Conservation (phyloP, 2,797 vertebrate genomes). For the Dicrostonyx torquatus region DNA sequence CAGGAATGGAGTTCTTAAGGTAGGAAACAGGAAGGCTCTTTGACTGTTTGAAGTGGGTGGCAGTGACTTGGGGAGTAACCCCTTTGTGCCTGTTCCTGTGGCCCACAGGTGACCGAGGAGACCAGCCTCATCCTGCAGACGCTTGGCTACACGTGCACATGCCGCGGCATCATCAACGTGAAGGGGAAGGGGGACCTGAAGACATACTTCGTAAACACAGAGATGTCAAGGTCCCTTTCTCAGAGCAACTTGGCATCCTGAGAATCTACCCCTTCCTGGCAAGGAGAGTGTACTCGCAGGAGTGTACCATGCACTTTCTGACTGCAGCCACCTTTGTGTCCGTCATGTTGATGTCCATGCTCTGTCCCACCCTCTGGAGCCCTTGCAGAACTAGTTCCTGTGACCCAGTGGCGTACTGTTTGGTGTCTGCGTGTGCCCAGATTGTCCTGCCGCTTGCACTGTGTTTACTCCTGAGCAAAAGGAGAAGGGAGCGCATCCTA, state of each 20-base stretch:
- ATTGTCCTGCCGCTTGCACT: constrained; percentile 82
- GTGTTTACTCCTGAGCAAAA: constrained; percentile 75
- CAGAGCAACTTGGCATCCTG: constrained; percentile 96
- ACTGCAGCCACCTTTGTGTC: constrained; percentile 70
- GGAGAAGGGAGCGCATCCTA: constrained; percentile 36
- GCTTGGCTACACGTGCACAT: constrained; percentile 95
- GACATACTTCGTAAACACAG: constrained; percentile 97
- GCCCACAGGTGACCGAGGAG: constrained; percentile 95
- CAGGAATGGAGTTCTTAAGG: not conserved
- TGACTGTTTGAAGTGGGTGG: rapidly evolving
- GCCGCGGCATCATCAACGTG: constrained; percentile 97
- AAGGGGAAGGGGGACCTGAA: constrained; percentile 98
- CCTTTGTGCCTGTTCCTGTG: not conserved
- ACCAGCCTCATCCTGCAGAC: constrained; percentile 91
- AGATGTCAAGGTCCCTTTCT: constrained; percentile 96
- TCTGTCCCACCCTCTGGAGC: constrained; percentile 83
- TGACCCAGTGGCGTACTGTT: constrained; percentile 82
- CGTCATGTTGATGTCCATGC: constrained; percentile 80
- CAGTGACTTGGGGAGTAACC: rapidly evolving
- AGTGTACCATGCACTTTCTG: constrained; percentile 82
- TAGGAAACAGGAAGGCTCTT: not conserved
- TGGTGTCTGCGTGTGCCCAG: constrained; percentile 80
- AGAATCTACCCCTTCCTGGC: constrained; percentile 76
- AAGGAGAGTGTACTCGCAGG: constrained; percentile 68
- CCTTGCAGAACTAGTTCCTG: constrained; percentile 82